Conservation (phyloP, 2,888 invertebrate species). For the Lasioglossum zephyrum region DNA sequence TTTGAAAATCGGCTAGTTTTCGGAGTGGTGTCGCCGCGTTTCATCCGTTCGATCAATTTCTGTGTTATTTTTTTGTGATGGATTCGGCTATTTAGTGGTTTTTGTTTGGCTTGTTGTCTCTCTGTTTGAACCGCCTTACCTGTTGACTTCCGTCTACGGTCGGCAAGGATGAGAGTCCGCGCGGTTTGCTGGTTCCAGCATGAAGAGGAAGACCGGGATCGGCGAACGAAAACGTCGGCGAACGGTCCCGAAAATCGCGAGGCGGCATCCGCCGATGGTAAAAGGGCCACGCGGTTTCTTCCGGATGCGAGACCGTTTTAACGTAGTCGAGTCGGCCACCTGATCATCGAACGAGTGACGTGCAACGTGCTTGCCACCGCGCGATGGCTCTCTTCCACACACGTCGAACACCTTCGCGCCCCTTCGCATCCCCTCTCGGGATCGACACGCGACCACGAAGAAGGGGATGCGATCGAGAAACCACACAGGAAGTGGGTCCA, state of each 20-base stretch:
- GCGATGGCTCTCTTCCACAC: slow-evolving; percentile 65
- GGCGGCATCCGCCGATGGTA: slow-evolving; percentile 44
- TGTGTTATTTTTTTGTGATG: neutral
- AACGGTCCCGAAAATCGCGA: slow-evolving; percentile 37
- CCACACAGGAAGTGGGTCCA: neutral
- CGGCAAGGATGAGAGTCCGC: slow-evolving; percentile 31
- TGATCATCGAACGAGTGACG: slow-evolving; percentile 66
- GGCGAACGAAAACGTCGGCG: slow-evolving; percentile 33
- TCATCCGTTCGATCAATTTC: neutral
- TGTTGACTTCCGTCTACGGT: slow-evolving; percentile 51
- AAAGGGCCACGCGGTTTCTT: slow-evolving; percentile 16
- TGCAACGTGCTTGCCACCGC: slow-evolving; percentile 65
- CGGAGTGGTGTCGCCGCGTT: neutral
- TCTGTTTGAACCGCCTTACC: slow-evolving; percentile 41
- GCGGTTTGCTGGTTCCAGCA: slow-evolving; percentile 43
- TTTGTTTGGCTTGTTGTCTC: slow-evolving; percentile 7
- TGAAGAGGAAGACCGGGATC: slow-evolving; percentile 25
- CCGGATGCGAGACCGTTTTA: slow-evolving; percentile 59
- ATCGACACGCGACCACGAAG: slow-evolving; percentile 43
- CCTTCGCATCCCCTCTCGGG: slow-evolving; percentile 57
- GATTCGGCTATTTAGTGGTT: neutral
- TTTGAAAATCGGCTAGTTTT: neutral
- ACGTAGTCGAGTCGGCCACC: slow-evolving; percentile 50
- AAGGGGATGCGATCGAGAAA: slow-evolving; percentile 52
- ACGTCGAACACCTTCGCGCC: slow-evolving; percentile 67